These are phyloP conservation scores for Diorhabda elongata DNA, from an alignment of 1,140 invertebrate species.

Conservation along the genomic window DNA sequence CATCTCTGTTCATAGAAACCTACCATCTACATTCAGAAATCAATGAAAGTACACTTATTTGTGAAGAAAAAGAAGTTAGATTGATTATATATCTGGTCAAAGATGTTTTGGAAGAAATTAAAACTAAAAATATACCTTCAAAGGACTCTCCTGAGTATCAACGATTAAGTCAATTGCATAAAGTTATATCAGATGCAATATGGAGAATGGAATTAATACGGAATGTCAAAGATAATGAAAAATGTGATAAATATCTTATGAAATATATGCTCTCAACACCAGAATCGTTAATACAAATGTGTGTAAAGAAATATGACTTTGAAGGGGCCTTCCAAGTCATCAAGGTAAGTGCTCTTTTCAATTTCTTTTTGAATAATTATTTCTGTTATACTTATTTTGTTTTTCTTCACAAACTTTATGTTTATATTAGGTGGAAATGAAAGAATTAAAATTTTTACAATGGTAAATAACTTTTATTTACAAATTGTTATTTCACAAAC, in stretches of 20 bases:
- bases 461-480: too few species aligned
- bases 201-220: constrained; percentile 41
- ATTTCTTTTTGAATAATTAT: too few species aligned
- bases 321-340: constrained; percentile 42
- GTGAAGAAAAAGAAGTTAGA: constrained; percentile 36
- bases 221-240: constrained; percentile 25
- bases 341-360: constrained; percentile 33
- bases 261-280: constrained; percentile 42
- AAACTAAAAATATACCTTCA: constrained; percentile 31
- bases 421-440: too few species aligned
- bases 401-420: too few species aligned
- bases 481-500: constrained; percentile 19
- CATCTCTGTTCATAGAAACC: constrained; percentile 34
- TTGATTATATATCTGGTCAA: constrained; percentile 37
- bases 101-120: constrained; percentile 32
- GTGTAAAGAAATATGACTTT: constrained; percentile 40
- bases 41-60: constrained; percentile 27
- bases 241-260: constrained; percentile 33
- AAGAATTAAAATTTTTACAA: too few species aligned
- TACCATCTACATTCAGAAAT: constrained; percentile 23
- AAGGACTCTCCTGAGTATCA: constrained; percentile 29
- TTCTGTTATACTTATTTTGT: too few species aligned
- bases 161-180: constrained; percentile 31
- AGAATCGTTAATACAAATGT: constrained; percentile 40
- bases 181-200: constrained; percentile 37